Percentiles rank a stretch among this genome's conserved stretches.
Evolutionary conservation across 2,113 vertebrate species (phyloP).

Genomic region (Cyanistes caeruleus): DNA sequence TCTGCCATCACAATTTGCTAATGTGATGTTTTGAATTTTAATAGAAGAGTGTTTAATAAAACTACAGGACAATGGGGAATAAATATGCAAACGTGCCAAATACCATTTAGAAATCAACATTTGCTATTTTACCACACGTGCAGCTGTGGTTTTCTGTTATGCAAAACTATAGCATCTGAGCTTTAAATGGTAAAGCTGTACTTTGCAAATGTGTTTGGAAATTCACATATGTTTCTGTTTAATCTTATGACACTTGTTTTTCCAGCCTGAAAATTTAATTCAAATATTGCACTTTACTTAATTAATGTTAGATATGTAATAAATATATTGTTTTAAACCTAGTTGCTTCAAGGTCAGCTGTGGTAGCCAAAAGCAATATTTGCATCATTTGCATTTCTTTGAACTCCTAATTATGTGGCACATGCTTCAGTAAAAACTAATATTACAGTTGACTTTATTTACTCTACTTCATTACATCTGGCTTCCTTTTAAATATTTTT

Average conservation of each 20-base stretch:
- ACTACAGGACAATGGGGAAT: not conserved
- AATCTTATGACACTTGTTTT: conserved; percentile 60
- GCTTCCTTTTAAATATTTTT: conserved; percentile 56
- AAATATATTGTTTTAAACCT: conserved; percentile 78
- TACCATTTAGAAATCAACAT: not conserved
- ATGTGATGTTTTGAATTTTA: not conserved
- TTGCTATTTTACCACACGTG: not conserved
- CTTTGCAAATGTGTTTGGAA: conserved; percentile 63
- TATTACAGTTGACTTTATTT: conserved; percentile 71
- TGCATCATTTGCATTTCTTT: conserved; percentile 52
- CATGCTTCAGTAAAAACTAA: conserved; percentile 73
- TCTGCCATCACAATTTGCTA: not conserved
- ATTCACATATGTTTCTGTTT: conserved; percentile 84
- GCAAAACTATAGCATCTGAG: conserved; percentile 10
- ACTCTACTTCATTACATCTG: conserved; percentile 54
- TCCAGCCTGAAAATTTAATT: conserved; percentile 74
- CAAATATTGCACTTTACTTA: conserved; percentile 75
- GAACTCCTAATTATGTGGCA: conserved; percentile 54
- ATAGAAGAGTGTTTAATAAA: not conserved
- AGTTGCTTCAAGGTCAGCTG: conserved; percentile 48
- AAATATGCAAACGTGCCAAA: not conserved
- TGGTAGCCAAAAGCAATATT: not conserved
- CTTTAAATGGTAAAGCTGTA: not conserved
- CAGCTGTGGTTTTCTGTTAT: conserved; percentile 5
- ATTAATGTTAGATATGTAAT: conserved; percentile 72